Evolutionary conservation across 1,140 invertebrate species (phyloP).

Genomic region (Aphidius ervi): DNA sequence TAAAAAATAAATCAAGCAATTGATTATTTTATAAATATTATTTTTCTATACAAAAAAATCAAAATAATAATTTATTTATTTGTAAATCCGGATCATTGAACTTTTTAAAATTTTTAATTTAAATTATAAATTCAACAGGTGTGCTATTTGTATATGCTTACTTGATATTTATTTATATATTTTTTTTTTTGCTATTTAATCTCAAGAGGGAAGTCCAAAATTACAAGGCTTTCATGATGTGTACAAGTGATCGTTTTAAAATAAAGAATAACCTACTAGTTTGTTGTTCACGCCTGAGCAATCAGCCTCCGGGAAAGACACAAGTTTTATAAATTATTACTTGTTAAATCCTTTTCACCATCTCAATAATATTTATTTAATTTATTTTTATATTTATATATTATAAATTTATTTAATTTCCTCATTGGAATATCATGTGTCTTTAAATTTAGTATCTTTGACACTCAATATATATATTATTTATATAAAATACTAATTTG

Average conservation of each 20-base stretch:
- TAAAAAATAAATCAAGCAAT: too few relatives aligned
- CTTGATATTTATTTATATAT: too few relatives aligned
- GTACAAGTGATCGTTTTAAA: background rate
- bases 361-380: background rate
- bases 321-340: background rate
- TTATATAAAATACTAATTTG: too few relatives aligned
- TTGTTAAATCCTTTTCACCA: background rate
- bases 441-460: background rate
- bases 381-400: background rate
- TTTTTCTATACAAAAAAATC: too few relatives aligned
- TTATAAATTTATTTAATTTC: background rate
- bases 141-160: too few relatives aligned
- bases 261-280: background rate
- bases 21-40: too few relatives aligned
- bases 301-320: background rate
- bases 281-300: slow-evolving; percentile 4
- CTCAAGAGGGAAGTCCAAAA: background rate
- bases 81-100: too few relatives aligned
- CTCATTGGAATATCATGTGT: slow-evolving; percentile 7
- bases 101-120: too few relatives aligned
- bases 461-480: too few relatives aligned
- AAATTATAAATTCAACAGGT: too few relatives aligned
- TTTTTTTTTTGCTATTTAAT: too few relatives aligned
- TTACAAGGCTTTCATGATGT: background rate
- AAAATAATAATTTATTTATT: too few relatives aligned